These are phyloP conservation scores for Pherbina coryleti DNA, from an alignment of 2,888 invertebrate genomes.

Conservation along the genomic window DNA sequence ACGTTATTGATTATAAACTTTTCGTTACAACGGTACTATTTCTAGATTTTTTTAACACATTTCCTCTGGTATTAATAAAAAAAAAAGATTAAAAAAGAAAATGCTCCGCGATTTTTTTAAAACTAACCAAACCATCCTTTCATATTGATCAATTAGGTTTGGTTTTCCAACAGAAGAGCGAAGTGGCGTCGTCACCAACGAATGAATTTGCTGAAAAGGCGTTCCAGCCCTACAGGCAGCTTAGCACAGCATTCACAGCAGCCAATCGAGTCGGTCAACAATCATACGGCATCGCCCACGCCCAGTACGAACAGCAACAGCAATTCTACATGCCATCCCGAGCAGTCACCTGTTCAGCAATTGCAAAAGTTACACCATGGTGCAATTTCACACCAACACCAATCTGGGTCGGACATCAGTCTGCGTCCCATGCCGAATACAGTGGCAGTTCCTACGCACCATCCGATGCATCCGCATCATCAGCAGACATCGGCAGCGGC, in stretches of 20 bases:
- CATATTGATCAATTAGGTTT: slow-evolving; percentile 83
- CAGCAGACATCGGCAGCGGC: slow-evolving; percentile 57
- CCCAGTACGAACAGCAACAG: slow-evolving; percentile 61
- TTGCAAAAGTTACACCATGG: slow-evolving; percentile 51
- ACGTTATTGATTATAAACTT: neutral
- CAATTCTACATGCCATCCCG: slow-evolving; percentile 56
- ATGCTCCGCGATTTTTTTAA: slow-evolving; percentile 50
- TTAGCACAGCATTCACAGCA: slow-evolving; percentile 53
- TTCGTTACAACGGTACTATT: neutral
- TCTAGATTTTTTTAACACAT: neutral
- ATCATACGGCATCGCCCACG: slow-evolving; percentile 55
- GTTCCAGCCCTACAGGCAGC: slow-evolving; percentile 64
- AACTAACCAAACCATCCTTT: slow-evolving; percentile 69
- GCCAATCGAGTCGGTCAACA: slow-evolving; percentile 44
- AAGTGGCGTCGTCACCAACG: slow-evolving; percentile 97
- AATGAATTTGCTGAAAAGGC: slow-evolving; percentile 91
- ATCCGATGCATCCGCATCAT: slow-evolving; percentile 49
- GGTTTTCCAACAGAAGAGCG: slow-evolving; percentile 99
- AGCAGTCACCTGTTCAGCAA: slow-evolving; percentile 51
- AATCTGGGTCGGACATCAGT: slow-evolving; percentile 29
- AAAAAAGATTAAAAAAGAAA: slow-evolving; percentile 10
- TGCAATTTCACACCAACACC: slow-evolving; percentile 30
- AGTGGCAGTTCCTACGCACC: slow-evolving; percentile 35
- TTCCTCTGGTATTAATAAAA: neutral
- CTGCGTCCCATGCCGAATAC: slow-evolving; percentile 33